Evolutionary conservation across 2,888 invertebrate species (phyloP), one percentile per base, ranked within the genome.

Genomic region (Stegana nigrithorax): DNA sequence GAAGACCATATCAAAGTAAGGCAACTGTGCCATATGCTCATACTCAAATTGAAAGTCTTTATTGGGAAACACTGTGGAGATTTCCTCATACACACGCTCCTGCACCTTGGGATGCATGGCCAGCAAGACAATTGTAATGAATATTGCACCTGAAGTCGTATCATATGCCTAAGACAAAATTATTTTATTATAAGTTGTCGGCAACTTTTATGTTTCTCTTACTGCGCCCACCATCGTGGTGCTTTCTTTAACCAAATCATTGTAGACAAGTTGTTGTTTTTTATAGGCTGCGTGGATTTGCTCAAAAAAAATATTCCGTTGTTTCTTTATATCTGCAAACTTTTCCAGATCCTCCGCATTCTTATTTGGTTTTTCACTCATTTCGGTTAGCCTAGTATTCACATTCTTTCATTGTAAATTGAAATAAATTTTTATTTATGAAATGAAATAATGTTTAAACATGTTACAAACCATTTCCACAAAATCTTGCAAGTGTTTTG

Each of bases 1-100:
- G 19, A 78, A 63, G 4, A 77, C 61, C 72, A 73, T 73, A 53
- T 77, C 75, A 59, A 78, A 59, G 57, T 78, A 78, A 4, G 70
- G 69, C n/a, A 75, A 59, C 36, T 73, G 53, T 6, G 32, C 10
- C 19, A 29, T 55, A 6, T 55, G 53, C 4, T 21, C 53, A 36
- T 36, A 55, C 1, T 55, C 53, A 19, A 55, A 19, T 12, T 29
- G 21, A n/a, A 55, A 55, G 1, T 55, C 53, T 55, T 55, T 55
- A 8, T 55, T 36, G 6, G 53, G 53, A 55, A 32, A 55, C 10
- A 55, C 29, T 12, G 53, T 21, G 12, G 12, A 55, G 19, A 55
- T 55, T 55, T 55, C 53, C n/a, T 55, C 53, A 55, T 36, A 55
- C 2, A 55, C n/a, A n/a, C 36, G 53, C 21, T 55, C 53, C 23